Evolutionary conservation across 2,797 vertebrate genomes (phyloP).

Genomic region (Pseudochirops cupreus): DNA sequence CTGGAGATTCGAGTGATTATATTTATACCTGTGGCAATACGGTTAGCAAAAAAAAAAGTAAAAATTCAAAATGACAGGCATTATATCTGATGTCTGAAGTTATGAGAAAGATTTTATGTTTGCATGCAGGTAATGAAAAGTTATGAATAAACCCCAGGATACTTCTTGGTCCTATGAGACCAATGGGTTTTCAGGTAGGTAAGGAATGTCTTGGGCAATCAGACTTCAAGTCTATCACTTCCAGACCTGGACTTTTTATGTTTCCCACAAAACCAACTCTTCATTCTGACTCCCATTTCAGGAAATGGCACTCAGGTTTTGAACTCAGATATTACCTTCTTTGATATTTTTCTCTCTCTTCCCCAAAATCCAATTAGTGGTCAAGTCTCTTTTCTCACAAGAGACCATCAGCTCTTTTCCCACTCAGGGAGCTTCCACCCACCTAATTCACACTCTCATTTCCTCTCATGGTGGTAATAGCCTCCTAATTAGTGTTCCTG

Average conservation of each 20-base stretch:
- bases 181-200: neutral
- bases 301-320: slow-evolving; percentile 71
- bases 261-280: neutral
- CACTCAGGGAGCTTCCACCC: neutral
- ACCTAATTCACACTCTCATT: neutral
- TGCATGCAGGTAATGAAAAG: neutral
- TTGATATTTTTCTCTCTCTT: slow-evolving; percentile 79
- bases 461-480: neutral
- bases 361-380: neutral
- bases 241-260: neutral
- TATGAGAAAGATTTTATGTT: neutral
- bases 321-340: slow-evolving; percentile 82
- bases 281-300: neutral
- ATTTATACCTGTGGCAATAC: neutral
- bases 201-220: neutral
- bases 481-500: neutral
- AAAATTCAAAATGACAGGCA: neutral
- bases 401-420: slow-evolving; percentile 71
- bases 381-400: neutral
- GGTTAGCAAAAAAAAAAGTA: neutral
- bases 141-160: neutral
- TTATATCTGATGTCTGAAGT: neutral
- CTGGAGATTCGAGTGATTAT: neutral
- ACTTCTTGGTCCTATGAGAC: neutral
- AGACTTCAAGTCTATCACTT: neutral